Evolutionary conservation across 2,113 vertebrate genomes (phyloP), one percentile per base, ranked within the genome.

Genomic region (Probosciger aterrimus): DNA sequence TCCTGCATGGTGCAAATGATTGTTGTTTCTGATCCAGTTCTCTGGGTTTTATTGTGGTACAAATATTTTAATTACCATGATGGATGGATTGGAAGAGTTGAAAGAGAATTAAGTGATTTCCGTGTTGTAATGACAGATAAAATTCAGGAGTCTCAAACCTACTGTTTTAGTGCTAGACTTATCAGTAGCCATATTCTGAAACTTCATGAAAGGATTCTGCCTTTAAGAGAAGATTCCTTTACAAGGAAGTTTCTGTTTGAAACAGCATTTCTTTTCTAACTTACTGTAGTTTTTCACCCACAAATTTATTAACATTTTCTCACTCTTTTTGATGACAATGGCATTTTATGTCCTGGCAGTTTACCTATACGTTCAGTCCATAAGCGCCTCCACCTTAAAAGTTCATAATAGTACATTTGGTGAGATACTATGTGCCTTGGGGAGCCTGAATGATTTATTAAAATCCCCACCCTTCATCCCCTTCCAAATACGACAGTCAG

Each of bases 401-500:
- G 73, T 87, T 95, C 60, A 28, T 76, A 18, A 28, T 76, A 18
- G 24, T 37, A 93, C 39, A 70, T 93, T 94, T 96, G 37, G 63
- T 92, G 7, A 80, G 82, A 80, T 82, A 90, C 60, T 55, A 15
- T 63, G 52, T 86, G 12, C 91, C 80, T 62, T 94, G 88, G 77
- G 71, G 78, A 95, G 59, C 94, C 81, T 92, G 67, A 91, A n/a
- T 92, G 83, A 81, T 96, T 97, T 86, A 73, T 96, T 97, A 93
- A 93, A 95, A 95, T 92, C 83, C 44, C 65, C 89, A 80, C 86
- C 88, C 91, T 89, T 96, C 92, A 73, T 85, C 82, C 86, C 63
- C 74, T 93, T 93, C 94, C 83, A 97, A 96, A 96, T 91, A 95
- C 69, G 89, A 80, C 85, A 96, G 67, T 96, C 91, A 97, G 88